Percentiles rank a stretch among this genome's conserved stretches.
These are phyloP conservation scores for Helarctos malayanus DNA, from an alignment of 2,797 vertebrate genomes.

Conservation along the genomic window DNA sequence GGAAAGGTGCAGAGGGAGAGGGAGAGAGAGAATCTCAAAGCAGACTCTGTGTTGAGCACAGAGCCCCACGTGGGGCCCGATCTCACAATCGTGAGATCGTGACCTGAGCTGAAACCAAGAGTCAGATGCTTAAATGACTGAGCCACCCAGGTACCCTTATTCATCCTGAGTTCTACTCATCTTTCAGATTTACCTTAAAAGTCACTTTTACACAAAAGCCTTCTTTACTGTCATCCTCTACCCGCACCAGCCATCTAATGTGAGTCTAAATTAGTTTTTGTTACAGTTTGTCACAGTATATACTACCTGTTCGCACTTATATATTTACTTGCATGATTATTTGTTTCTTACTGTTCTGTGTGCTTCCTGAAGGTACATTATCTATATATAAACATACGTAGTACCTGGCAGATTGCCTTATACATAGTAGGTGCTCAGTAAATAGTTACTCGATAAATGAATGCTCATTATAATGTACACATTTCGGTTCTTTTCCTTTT, in stretches of 20 bases:
- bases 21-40: neutral
- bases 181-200: neutral
- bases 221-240: neutral
- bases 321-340: neutral
- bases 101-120: neutral
- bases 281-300: neutral
- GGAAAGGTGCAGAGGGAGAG: neutral
- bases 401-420: neutral
- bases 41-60: neutral
- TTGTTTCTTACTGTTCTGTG: neutral
- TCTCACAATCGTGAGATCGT: neutral
- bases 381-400: neutral
- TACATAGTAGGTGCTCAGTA: neutral
- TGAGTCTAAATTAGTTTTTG: neutral
- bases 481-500: neutral
- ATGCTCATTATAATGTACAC: neutral
- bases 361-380: neutral
- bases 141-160: neutral
- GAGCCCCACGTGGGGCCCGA: neutral
- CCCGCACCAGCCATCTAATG: neutral
- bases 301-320: neutral
- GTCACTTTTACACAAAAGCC: neutral
- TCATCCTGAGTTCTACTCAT: neutral
- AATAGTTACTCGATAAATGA: conserved; percentile 8
- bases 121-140: neutral